Evolutionary conservation across 2,888 invertebrate genomes (phyloP).

Genomic region (Allygus modestus): DNA sequence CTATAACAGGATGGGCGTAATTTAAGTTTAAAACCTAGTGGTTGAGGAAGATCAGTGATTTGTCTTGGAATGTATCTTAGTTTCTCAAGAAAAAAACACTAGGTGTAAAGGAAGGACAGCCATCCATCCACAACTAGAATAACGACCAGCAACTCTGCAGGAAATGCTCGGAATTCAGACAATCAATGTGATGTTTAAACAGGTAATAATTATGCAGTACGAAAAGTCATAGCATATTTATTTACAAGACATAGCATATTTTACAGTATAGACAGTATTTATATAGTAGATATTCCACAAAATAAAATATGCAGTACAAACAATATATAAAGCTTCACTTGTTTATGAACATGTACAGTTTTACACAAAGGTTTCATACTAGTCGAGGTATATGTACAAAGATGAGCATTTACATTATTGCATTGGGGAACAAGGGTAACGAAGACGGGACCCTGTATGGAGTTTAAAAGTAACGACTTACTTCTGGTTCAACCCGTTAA

Average conservation of each 20-base stretch:
- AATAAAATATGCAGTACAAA: conserved; percentile 35
- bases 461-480: neutral
- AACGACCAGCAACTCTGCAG: too few species aligned
- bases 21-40: too few species aligned
- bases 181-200: too few species aligned
- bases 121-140: too few species aligned
- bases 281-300: conserved; percentile 9
- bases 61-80: too few species aligned
- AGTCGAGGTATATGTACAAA: conserved; percentile 29
- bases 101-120: too few species aligned
- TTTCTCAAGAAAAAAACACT: too few species aligned
- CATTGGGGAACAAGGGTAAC: neutral
- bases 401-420: conserved; percentile 49
- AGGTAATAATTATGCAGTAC: neutral
- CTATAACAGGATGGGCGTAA: too few species aligned
- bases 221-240: conserved; percentile 51
- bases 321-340: conserved; percentile 45
- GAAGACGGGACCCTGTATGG: conserved; percentile 42
- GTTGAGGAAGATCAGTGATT: too few species aligned
- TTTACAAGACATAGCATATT: conserved; percentile 46
- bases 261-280: conserved; percentile 55
- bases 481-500: neutral
- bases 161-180: too few species aligned
- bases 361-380: neutral
- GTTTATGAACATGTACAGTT: neutral